Conservation (phyloP, 64 coral and sea anemone genomes). For the Porites lutea region DNA sequence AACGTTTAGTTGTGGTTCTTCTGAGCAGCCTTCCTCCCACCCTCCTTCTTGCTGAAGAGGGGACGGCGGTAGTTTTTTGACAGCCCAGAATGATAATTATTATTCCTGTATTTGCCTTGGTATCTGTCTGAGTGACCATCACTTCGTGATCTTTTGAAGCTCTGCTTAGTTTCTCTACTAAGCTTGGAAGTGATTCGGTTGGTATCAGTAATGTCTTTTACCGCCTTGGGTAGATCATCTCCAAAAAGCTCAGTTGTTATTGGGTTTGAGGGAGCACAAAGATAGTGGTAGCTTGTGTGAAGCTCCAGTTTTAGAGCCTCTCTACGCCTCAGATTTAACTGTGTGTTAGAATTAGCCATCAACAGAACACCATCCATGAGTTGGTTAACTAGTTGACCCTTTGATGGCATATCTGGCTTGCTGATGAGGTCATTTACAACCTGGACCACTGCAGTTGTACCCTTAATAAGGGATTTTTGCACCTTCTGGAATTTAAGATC, state of each 20-base stretch:
- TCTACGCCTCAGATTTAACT: constrained; percentile 33
- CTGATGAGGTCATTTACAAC: constrained; percentile 42
- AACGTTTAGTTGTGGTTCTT: constrained; percentile 29
- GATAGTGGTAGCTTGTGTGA: constrained; percentile 25
- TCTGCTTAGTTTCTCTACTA: constrained; percentile 50
- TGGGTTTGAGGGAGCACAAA: constrained; percentile 55
- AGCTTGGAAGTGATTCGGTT: constrained; percentile 59
- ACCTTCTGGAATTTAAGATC: constrained; percentile 38
- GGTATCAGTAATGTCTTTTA: constrained; percentile 37
- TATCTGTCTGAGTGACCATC: constrained; percentile 47
- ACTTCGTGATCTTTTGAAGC: constrained; percentile 46
- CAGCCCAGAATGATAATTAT: constrained; percentile 19
- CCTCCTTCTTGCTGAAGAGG: constrained; percentile 28
- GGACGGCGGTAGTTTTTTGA: constrained; percentile 41
- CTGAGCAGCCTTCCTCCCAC: neutral
- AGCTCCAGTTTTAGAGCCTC: constrained; percentile 57
- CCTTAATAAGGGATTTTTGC: constrained; percentile 67
- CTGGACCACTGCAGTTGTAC: constrained; percentile 5
- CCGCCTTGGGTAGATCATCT: constrained; percentile 47
- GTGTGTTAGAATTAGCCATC: constrained; percentile 38
- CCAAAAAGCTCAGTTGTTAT: constrained; percentile 53
- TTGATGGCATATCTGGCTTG: constrained; percentile 32
- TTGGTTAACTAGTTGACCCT: neutral
- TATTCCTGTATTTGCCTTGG: constrained; percentile 22
- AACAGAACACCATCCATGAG: constrained; percentile 64